These are phyloP conservation scores for Spheniscus humboldti DNA, from an alignment of 2,797 vertebrate genomes.

Conservation along the genomic window DNA sequence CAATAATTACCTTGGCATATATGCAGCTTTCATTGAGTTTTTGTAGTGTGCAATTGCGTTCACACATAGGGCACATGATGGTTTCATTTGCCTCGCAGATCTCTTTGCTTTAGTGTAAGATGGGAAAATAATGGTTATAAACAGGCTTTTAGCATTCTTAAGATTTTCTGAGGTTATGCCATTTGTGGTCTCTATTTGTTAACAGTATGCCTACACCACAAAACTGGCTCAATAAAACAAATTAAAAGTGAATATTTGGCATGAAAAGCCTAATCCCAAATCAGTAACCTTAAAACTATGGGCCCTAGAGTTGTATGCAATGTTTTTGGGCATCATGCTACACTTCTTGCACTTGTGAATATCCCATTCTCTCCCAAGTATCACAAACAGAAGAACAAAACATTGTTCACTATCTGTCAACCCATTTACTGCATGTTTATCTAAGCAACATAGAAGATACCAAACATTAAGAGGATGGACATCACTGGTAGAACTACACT, in stretches of 20 bases:
- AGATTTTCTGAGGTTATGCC: neutral
- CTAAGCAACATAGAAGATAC: neutral
- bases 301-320: rapidly evolving
- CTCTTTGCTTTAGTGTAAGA: slow-evolving; percentile 83
- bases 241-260: neutral
- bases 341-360: neutral
- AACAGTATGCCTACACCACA: neutral
- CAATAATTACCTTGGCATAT: slow-evolving; percentile 88
- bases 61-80: slow-evolving; percentile 97
- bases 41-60: slow-evolving; percentile 89
- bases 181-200: neutral
- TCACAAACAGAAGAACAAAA: neutral
- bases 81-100: slow-evolving; percentile 95
- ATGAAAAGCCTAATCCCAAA: neutral
- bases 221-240: neutral
- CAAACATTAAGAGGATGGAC: neutral
- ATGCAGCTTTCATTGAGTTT: slow-evolving; percentile 95
- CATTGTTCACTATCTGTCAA: neutral
- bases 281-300: neutral
- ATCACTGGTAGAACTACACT: neutral
- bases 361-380: neutral
- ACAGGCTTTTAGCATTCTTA: neutral
- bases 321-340: neutral
- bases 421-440: neutral
- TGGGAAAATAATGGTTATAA: neutral